phyloP scores from a whole-genome alignment of 2,797 vertebrate genomes.

The Syngnathus acus region DNA sequence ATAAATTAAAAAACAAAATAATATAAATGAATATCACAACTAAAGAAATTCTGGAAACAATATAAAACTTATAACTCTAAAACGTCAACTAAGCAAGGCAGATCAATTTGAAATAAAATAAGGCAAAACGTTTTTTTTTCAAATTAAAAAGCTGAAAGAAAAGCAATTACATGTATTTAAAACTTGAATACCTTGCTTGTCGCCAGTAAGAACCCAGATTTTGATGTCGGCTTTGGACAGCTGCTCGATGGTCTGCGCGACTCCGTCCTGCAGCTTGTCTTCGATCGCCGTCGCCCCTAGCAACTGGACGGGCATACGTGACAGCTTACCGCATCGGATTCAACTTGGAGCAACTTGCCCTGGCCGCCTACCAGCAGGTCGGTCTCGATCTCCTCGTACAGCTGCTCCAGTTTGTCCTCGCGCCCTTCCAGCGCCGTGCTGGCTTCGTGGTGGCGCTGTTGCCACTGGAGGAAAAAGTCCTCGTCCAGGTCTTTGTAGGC shows the following conservation, averaged over 20 bases:
- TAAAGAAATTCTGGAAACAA: no score
- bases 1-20: no score
- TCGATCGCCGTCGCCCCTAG: constrained; percentile 91
- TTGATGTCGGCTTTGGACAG: constrained; percentile 87
- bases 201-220: constrained; percentile 93
- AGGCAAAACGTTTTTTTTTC: no score
- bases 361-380: constrained; percentile 75
- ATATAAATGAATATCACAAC: no score
- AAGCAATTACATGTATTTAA: neutral
- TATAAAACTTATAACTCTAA: no score
- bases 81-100: no score
- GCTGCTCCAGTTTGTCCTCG: constrained; percentile 70
- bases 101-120: no score
- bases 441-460: constrained; percentile 77
- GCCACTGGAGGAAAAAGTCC: constrained; percentile 77
- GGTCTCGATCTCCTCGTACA: constrained; percentile 90
- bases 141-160: no score
- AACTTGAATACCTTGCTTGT: constrained; percentile 83
- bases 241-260: constrained; percentile 85
- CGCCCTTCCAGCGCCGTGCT: constrained; percentile 74
- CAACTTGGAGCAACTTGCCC: no score
- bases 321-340: neutral
- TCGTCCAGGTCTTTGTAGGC: constrained; percentile 83
- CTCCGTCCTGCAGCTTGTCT: constrained; percentile 90
- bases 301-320: constrained; percentile 63